Evolutionary conservation across 2,113 vertebrate genomes (phyloP), one percentile per base, ranked within the genome.

Genomic region (Callospermophilus lateralis): DNA sequence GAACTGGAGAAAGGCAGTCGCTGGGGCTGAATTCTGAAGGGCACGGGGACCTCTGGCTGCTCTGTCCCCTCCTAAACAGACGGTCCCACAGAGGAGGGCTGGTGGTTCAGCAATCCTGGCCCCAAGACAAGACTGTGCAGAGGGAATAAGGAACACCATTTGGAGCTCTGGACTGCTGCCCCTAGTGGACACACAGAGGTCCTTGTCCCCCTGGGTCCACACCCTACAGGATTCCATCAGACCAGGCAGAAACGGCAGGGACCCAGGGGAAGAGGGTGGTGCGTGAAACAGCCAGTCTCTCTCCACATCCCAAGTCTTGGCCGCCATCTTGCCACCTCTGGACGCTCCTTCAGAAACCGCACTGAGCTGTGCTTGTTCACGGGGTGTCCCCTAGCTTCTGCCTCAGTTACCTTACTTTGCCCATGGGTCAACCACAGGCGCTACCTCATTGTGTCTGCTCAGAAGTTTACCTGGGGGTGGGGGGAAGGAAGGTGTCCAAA

Each of bases 361-460:
- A 7, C 4, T 10, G 68, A 51, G 84, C 90, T 51, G 48, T 70
- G 70, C 45, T 79, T n/a, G 45, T 20, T 73, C 70, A 2, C 1
- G 2, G 86, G 86, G 37, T 3, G 89, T 94, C 94, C 84, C 95
- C 95, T 97, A 51, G 96, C 97, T 98, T 98, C 96, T 97, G 97
- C 97, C 98, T 99, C 97, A 90, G 93, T 98, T 97, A 92, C 97
- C 97, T 98, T 98, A 88, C 98, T 98, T 98, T 98, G 98, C 98
- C 98, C 98, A 97, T 96, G 98, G 98, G 98, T 98, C 98, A 98
- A 98, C 98, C 98, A 98, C 98, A 98, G 98, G 98, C 97, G 96
- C 98, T 99, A 99, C 99, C 99, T 99, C 99, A 99, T 94, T 97
- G 97, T 98, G 98, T 98, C 98, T 97, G 97, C 97, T 98, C 98